Evolutionary conservation across 1,140 invertebrate species (phyloP).

Genomic region (Drosophila ficusphila): DNA sequence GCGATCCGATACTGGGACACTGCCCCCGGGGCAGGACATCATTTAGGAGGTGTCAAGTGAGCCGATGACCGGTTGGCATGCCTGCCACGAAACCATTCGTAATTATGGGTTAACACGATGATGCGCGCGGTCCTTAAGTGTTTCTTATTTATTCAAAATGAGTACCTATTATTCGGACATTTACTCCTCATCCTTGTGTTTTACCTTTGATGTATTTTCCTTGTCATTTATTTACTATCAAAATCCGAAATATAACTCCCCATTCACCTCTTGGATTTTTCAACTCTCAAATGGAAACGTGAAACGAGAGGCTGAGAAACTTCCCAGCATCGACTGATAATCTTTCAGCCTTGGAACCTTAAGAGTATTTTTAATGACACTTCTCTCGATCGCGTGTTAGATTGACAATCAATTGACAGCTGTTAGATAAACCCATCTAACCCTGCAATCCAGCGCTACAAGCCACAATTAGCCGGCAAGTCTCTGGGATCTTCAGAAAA

Average conservation of each 20-base stretch:
- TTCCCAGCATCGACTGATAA: not conserved
- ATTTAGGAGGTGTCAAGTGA: slow-evolving; percentile 24
- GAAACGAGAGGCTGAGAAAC: not conserved
- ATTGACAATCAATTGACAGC: slow-evolving; percentile 11
- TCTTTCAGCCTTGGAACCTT: not conserved
- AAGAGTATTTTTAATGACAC: slow-evolving; percentile 1
- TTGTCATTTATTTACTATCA: not conserved
- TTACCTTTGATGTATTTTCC: too few species aligned
- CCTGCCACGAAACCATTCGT: not conserved
- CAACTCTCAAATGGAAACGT: not conserved
- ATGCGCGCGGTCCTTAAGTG: not conserved
- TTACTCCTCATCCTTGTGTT: too few species aligned
- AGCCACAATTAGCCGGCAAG: slow-evolving; percentile 5
- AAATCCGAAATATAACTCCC: too few species aligned
- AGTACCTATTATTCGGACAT: too few species aligned
- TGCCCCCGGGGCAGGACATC: slow-evolving; percentile 12
- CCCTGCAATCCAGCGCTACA: not conserved
- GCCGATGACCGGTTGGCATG: not conserved
- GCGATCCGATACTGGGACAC: not conserved
- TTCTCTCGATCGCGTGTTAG: slow-evolving; percentile 6
- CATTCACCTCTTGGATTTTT: not conserved
- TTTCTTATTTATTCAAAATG: too few species aligned
- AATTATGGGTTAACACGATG: not conserved
- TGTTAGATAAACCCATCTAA: slow-evolving; percentile 17
- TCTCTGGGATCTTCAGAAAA: not conserved